Conservation (phyloP, 2,113 vertebrate species). For the Elachura formosa region DNA sequence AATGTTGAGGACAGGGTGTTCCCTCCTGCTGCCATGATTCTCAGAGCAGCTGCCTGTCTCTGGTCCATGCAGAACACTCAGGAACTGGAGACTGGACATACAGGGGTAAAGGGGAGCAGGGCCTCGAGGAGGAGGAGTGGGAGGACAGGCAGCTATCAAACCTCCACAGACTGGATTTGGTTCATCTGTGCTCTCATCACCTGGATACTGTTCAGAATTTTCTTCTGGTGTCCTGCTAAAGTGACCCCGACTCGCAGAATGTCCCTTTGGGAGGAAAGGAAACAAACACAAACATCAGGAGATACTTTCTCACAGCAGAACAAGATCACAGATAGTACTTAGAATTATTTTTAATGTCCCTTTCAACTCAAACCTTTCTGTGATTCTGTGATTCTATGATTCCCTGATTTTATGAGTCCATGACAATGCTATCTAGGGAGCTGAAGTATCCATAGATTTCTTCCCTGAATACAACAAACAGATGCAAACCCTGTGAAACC, state of each 20-base stretch:
- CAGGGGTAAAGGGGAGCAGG: constrained; percentile 59
- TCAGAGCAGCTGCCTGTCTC: constrained; percentile 63
- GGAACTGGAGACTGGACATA: constrained; percentile 3
- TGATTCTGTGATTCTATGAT: background rate
- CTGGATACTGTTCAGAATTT: constrained; percentile 97
- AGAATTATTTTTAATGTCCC: background rate
- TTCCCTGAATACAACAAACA: background rate
- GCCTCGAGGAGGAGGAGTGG: constrained; percentile 49
- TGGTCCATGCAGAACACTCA: constrained; percentile 45
- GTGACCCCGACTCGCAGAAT: constrained; percentile 90
- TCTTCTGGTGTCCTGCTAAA: constrained; percentile 97
- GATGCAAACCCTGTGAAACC: background rate
- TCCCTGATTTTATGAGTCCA: background rate
- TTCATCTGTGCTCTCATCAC: constrained; percentile 98
- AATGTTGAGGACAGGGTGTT: background rate
- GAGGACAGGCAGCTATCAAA: constrained; percentile 73
- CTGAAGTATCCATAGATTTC: background rate
- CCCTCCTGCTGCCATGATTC: constrained; percentile 53
- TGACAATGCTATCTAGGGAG: background rate
- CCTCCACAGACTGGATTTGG: constrained; percentile 97
- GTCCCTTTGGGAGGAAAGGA: constrained; percentile 78
- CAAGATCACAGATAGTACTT: background rate
- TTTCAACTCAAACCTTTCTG: background rate
- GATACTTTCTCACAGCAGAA: background rate
- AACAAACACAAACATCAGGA: background rate